Evolutionary conservation across 1,140 invertebrate species (phyloP).

Genomic region (Lerema accius): DNA sequence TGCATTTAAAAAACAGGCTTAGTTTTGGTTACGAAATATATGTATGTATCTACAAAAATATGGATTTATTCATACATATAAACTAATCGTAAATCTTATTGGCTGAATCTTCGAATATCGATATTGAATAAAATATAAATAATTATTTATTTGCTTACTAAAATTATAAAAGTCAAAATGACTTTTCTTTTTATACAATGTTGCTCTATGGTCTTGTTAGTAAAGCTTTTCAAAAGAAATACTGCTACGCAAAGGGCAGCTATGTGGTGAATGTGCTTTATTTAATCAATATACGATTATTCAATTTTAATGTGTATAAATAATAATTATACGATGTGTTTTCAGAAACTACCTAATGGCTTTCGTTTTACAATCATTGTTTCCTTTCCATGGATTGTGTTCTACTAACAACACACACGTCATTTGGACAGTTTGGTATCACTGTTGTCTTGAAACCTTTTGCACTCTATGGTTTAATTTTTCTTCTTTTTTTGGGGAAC

Average conservation of each 20-base stretch:
- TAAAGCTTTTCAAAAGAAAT: background rate
- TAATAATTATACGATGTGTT: slow-evolving; percentile 4
- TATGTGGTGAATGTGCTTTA: slow-evolving; percentile 1
- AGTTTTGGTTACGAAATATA: too few species aligned
- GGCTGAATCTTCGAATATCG: too few species aligned
- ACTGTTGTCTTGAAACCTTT: slow-evolving; percentile 18
- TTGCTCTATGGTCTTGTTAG: background rate
- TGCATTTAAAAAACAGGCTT: too few species aligned
- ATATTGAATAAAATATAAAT: too few species aligned
- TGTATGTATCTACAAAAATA: too few species aligned
- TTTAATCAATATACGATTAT: background rate
- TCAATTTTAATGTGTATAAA: background rate
- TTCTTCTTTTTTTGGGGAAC: slow-evolving; percentile 7
- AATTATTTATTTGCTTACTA: too few species aligned
- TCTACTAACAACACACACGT: slow-evolving; percentile 41
- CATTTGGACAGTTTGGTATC: slow-evolving; percentile 10
- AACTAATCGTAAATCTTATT: too few species aligned
- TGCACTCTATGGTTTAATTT: slow-evolving; percentile 23
- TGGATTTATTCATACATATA: too few species aligned
- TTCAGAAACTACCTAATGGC: slow-evolving; percentile 17
- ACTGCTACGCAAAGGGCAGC: background rate
- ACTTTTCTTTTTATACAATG: background rate
- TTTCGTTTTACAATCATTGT: slow-evolving; percentile 41
- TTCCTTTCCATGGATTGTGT: slow-evolving; percentile 78
- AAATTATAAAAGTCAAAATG: too few species aligned